phyloP scores from a whole-genome alignment of 2,888 invertebrate species.

The Brenthis daphne region DNA sequence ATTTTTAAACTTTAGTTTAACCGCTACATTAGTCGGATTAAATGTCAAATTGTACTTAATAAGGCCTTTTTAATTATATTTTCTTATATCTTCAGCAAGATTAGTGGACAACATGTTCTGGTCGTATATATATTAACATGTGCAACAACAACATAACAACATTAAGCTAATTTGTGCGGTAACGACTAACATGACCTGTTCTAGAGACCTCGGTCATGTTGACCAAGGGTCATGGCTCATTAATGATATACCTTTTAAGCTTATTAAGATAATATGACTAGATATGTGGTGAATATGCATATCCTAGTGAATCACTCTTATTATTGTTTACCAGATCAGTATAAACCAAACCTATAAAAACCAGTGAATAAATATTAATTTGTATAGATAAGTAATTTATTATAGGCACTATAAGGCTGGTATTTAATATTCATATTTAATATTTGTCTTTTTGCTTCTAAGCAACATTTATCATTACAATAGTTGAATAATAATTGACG shows the following conservation, averaged over 20 bases:
- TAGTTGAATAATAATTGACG: slow-evolving; percentile 39
- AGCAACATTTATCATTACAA: slow-evolving; percentile 1
- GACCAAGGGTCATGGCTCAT: slow-evolving; percentile 30
- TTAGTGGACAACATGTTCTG: not conserved
- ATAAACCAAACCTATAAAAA: too few relatives aligned
- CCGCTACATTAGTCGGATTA: too few relatives aligned
- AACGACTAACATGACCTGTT: slow-evolving; percentile 28
- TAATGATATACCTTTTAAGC: slow-evolving; percentile 23
- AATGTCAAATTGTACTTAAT: too few relatives aligned
- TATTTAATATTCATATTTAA: slow-evolving; percentile 9
- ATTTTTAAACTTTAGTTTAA: too few relatives aligned
- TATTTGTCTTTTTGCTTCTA: slow-evolving; percentile 1
- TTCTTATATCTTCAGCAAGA: not conserved
- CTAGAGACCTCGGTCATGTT: slow-evolving; percentile 16
- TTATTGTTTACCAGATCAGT: too few relatives aligned
- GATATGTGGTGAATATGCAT: not conserved
- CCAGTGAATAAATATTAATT: too few relatives aligned
- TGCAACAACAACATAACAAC: too few relatives aligned
- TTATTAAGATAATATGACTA: slow-evolving; percentile 6
- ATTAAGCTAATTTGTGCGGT: slow-evolving; percentile 21
- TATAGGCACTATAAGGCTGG: not conserved
- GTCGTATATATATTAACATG: slow-evolving; percentile 5
- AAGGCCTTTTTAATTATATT: too few relatives aligned
- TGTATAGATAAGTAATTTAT: too few relatives aligned
- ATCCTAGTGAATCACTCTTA: too few relatives aligned